phyloP scores from a whole-genome alignment of 2,797 vertebrate species.

The Chelidonichthys spinosus region DNA sequence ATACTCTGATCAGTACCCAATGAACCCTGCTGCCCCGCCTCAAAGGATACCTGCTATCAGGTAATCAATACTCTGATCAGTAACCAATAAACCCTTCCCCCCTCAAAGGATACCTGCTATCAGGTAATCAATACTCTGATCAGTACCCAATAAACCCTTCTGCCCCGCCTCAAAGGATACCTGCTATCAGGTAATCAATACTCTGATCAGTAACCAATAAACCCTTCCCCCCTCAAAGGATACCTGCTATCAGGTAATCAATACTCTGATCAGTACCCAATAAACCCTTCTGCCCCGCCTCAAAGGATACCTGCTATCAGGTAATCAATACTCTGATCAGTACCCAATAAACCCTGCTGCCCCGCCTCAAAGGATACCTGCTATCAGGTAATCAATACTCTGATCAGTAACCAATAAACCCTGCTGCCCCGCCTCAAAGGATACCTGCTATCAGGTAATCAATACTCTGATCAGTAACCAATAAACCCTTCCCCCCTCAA shows the following conservation, averaged over 20 bases:
- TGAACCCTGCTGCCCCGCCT: too few relatives aligned
- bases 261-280: neutral
- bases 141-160: neutral
- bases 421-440: constrained; percentile 79
- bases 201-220: neutral
- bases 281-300: too few relatives aligned
- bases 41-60: constrained; percentile 49
- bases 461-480: neutral
- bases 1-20: neutral
- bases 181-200: constrained; percentile 76
- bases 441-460: constrained; percentile 88
- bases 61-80: constrained; percentile 59
- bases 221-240: too few relatives aligned
- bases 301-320: constrained; percentile 92
- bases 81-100: neutral
- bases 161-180: neutral
- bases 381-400: constrained; percentile 72
- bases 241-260: neutral
- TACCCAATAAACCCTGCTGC: too few relatives aligned
- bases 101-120: constrained; percentile 90
- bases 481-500: too few relatives aligned
- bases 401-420: neutral
- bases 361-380: neutral
- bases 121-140: constrained; percentile 69
- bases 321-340: constrained; percentile 30